A percentile compares a stretch with the other conserved stretches of the same genome.
Evolutionary conservation across 2,797 vertebrate species (phyloP).

Genomic region (Pampus argenteus): DNA sequence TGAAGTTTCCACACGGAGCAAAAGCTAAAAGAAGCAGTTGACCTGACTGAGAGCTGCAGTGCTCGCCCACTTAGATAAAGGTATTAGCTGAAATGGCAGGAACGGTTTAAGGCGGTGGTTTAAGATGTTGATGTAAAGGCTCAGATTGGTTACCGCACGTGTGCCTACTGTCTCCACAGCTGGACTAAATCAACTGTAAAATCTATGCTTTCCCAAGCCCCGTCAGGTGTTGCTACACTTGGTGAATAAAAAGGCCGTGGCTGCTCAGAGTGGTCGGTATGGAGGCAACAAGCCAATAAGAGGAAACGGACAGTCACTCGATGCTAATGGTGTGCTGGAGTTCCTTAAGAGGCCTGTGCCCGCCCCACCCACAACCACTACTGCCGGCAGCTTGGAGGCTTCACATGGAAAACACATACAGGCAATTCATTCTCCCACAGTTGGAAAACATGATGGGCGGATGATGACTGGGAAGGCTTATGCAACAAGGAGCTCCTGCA

Average conservation of each 20-base stretch:
- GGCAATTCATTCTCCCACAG: conserved; percentile 54
- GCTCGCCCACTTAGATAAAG: conserved; percentile 48
- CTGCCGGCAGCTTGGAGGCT: conserved; percentile 53
- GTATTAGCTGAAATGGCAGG: conserved; percentile 22
- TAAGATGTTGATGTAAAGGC: conserved; percentile 40
- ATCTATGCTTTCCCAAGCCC: conserved; percentile 33
- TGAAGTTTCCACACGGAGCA: conserved; percentile 25
- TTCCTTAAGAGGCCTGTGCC: conserved; percentile 60
- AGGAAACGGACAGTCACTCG: conserved; percentile 49
- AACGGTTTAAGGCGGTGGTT: conserved; percentile 11
- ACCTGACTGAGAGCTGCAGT: conserved; percentile 11
- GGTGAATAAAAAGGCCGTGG: conserved; percentile 10
- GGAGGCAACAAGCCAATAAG: conserved; percentile 15
- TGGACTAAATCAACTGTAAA: conserved; percentile 23
- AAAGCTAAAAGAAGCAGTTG: conserved; percentile 25
- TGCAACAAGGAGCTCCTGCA: conserved; percentile 53
- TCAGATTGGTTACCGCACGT: background rate
- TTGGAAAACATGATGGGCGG: conserved; percentile 69
- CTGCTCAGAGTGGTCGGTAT: conserved; percentile 12
- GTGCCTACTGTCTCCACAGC: conserved; percentile 28
- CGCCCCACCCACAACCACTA: conserved; percentile 27
- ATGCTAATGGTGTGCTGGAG: conserved; percentile 58
- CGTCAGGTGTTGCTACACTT: conserved; percentile 40
- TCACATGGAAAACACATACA: conserved; percentile 69
- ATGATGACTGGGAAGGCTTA: conserved; percentile 49